Conservation (phyloP, 2,797 vertebrate species). For the Chromis chromis region DNA sequence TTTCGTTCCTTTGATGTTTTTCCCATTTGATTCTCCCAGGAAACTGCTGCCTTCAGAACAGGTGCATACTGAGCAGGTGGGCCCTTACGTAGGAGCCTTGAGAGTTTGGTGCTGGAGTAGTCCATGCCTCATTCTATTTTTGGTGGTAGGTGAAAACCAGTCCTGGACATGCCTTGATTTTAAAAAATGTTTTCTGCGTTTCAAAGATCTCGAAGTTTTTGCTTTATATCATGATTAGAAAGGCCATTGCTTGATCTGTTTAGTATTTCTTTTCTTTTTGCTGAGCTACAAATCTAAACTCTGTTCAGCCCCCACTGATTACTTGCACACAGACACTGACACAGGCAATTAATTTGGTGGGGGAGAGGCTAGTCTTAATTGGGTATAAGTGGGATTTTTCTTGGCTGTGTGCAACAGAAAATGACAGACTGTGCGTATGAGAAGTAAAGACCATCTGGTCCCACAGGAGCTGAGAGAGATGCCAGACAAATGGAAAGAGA, state of each 20-base stretch:
- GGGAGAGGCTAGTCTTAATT: conserved; percentile 81
- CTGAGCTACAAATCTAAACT: conserved; percentile 69
- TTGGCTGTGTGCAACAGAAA: conserved; percentile 75
- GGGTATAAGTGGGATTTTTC: conserved; percentile 81
- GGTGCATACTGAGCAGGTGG: conserved; percentile 73
- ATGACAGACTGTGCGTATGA: conserved; percentile 78
- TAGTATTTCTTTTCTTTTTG: conserved; percentile 42
- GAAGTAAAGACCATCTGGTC: conserved; percentile 82
- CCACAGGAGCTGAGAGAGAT: conserved; percentile 71
- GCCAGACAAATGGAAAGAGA: conserved; percentile 78
- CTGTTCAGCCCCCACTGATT: conserved; percentile 72
- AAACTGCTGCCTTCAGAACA: conserved; percentile 69
- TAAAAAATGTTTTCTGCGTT: conserved; percentile 28
- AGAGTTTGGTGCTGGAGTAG: conserved; percentile 30
- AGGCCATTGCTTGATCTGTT: conserved; percentile 30
- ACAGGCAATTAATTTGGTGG: conserved; percentile 79
- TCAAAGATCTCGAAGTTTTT: conserved; percentile 27
- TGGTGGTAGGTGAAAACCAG: conserved; percentile 14
- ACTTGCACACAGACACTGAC: conserved; percentile 74
- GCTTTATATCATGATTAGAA: conserved; percentile 26
- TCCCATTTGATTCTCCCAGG: conserved; percentile 50
- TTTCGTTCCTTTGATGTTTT: conserved; percentile 71
- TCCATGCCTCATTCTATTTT: conserved; percentile 49
- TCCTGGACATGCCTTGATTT: conserved; percentile 9
- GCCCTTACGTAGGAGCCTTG: conserved; percentile 50